Percentiles rank a stretch among this genome's conserved stretches.
Conservation (phyloP, 2,113 vertebrate species). For the Telmatochromis sp. region DNA sequence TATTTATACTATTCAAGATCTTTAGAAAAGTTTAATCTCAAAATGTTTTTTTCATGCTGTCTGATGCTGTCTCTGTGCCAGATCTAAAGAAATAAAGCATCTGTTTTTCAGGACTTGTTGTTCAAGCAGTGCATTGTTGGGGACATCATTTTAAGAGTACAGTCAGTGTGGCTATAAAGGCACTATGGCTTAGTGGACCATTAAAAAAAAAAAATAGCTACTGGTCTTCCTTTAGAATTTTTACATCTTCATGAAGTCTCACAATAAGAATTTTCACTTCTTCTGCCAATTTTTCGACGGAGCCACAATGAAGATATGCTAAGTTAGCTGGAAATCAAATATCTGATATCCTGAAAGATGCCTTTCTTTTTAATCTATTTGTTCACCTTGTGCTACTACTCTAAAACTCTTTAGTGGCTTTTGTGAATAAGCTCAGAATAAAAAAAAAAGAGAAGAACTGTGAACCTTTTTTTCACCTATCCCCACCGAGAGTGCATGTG, state of each 20-base stretch:
- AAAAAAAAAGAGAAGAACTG: neutral
- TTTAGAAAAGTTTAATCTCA: neutral
- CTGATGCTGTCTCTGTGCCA: neutral
- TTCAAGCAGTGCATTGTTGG: neutral
- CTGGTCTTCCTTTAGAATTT: neutral
- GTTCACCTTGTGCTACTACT: neutral
- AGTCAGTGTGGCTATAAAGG: neutral
- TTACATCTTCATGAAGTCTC: neutral
- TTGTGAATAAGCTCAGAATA: neutral
- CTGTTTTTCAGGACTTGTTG: neutral
- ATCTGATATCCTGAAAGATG: neutral
- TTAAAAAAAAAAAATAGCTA: neutral
- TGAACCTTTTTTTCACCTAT: neutral
- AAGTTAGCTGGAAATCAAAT: neutral
- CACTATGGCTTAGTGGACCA: neutral
- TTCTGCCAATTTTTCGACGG: rapidly evolving
- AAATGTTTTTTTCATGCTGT: neutral
- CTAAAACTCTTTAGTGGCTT: neutral
- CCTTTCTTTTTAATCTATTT: neutral
- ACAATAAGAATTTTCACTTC: neutral
- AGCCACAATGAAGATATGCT: neutral
- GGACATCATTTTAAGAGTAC: neutral
- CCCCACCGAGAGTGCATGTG: rapidly evolving
- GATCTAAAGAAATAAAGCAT: rapidly evolving
- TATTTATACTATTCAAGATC: neutral